Percentiles rank a stretch among this genome's conserved stretches.
Evolutionary conservation across 2,888 invertebrate genomes (phyloP).

Genomic region (Phasia obesa): DNA sequence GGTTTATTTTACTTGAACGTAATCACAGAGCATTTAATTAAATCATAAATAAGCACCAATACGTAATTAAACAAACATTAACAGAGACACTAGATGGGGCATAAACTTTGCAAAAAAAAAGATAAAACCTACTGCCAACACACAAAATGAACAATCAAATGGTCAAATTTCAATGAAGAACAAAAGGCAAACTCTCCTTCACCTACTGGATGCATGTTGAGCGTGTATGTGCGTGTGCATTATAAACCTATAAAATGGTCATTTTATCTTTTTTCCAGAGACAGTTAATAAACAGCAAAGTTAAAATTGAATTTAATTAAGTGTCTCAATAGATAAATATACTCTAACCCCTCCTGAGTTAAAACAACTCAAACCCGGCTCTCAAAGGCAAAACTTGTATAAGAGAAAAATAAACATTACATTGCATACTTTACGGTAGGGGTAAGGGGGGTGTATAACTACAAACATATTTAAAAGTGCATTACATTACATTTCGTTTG

Average conservation of each 20-base stretch:
- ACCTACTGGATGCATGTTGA: neutral
- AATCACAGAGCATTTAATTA: conserved; percentile 73
- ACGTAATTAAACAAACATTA: conserved; percentile 73
- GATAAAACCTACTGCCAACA: conserved; percentile 34
- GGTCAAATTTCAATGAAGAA: conserved; percentile 65
- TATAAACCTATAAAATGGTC: conserved; percentile 56
- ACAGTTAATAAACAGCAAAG: conserved; percentile 68
- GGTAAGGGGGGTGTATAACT: neutral
- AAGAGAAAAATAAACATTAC: conserved; percentile 60
- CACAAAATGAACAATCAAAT: conserved; percentile 67
- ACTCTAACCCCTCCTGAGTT: neutral
- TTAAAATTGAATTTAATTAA: conserved; percentile 71
- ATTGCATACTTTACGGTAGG: conserved; percentile 51
- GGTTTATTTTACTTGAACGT: conserved; percentile 52
- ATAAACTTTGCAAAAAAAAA: conserved; percentile 22
- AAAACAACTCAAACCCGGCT: neutral
- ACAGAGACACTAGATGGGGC: conserved; percentile 56
- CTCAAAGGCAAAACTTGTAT: conserved; percentile 2
- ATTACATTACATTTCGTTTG: conserved; percentile 47
- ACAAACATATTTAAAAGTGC: conserved; percentile 48
- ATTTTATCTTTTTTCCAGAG: conserved; percentile 65
- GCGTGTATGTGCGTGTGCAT: neutral
- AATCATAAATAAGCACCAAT: conserved; percentile 74
- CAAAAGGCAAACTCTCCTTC: conserved; percentile 49
- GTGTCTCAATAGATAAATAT: conserved; percentile 66